Percentiles rank a stretch among this genome's conserved stretches.
Evolutionary conservation across 2,888 invertebrate species (phyloP).

Genomic region (Beris chalybata): DNA sequence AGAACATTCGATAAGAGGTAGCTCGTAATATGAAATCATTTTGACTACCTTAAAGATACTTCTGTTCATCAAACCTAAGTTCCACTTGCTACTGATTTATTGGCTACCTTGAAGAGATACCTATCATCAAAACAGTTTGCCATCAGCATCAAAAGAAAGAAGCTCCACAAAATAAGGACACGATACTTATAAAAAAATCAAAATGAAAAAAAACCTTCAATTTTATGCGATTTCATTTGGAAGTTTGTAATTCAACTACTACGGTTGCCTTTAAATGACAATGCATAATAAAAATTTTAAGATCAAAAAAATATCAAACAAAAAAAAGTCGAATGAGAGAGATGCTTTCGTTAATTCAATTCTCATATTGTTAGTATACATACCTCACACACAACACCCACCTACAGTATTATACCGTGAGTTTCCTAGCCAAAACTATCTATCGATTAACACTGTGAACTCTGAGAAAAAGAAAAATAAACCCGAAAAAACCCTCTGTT

Average conservation of each 20-base stretch:
- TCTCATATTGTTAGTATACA: constrained; percentile 29
- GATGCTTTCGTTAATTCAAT: constrained; percentile 31
- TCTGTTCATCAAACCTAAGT: constrained; percentile 22
- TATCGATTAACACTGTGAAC: constrained; percentile 27
- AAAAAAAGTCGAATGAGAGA: constrained; percentile 25
- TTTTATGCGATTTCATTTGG: constrained; percentile 8
- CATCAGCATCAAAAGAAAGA: neutral
- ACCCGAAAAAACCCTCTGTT: no score
- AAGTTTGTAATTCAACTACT: no score
- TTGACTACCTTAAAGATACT: constrained; percentile 21
- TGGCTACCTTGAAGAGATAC: constrained; percentile 21
- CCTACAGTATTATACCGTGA: constrained; percentile 22
- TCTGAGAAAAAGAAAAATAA: constrained; percentile 10
- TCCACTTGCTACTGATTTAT: constrained; percentile 28
- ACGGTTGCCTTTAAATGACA: constrained; percentile 4
- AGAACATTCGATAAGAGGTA: neutral
- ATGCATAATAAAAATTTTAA: constrained; percentile 12
- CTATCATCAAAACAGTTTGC: constrained; percentile 2
- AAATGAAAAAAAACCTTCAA: constrained; percentile 9
- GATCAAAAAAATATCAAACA: constrained; percentile 17
- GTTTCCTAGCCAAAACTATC: constrained; percentile 22
- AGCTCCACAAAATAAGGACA: constrained; percentile 3
- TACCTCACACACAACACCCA: constrained; percentile 21
- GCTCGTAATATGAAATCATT: constrained; percentile 22
- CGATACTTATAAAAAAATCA: neutral